Conservation (phyloP, 2,113 vertebrate species). For the Megalops atlanticus region DNA sequence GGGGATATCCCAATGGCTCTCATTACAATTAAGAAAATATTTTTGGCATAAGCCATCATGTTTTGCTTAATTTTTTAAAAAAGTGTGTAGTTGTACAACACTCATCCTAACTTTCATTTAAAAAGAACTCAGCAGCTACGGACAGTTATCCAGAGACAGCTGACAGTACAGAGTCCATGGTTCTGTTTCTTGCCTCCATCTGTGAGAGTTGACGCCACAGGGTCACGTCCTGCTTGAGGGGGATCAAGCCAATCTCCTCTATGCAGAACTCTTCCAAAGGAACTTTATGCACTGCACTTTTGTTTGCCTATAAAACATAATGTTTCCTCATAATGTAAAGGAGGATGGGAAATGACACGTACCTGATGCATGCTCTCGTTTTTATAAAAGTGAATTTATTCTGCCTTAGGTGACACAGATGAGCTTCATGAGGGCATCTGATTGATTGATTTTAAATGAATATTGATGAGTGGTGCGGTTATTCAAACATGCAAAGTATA, state of each 20-base stretch:
- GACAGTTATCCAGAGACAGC: not conserved
- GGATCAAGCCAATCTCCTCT: slow-evolving; percentile 33
- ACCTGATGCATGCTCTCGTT: too few species aligned
- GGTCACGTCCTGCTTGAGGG: rapidly evolving
- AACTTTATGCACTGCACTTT: slow-evolving; percentile 54
- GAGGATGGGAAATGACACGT: not conserved
- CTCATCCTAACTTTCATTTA: too few species aligned
- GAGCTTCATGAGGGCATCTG: too few species aligned
- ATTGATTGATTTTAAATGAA: too few species aligned
- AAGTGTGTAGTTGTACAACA: too few species aligned
- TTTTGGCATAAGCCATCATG: not conserved
- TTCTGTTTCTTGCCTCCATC: slow-evolving; percentile 46
- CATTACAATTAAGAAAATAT: not conserved
- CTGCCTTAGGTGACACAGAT: too few species aligned
- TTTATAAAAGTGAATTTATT: too few species aligned
- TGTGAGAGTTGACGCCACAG: slow-evolving; percentile 22
- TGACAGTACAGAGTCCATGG: not conserved
- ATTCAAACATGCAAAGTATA: too few species aligned
- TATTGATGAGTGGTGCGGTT: too few species aligned
- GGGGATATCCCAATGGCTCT: not conserved
- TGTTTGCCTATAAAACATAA: slow-evolving; percentile 60
- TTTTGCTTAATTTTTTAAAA: too few species aligned
- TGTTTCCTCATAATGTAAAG: not conserved
- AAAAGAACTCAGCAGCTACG: too few species aligned
- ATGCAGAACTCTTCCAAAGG: slow-evolving; percentile 63